Evolutionary conservation across 2,797 vertebrate genomes (phyloP), one percentile per base, ranked within the genome.

Genomic region (Brachyalestes nurse): DNA sequence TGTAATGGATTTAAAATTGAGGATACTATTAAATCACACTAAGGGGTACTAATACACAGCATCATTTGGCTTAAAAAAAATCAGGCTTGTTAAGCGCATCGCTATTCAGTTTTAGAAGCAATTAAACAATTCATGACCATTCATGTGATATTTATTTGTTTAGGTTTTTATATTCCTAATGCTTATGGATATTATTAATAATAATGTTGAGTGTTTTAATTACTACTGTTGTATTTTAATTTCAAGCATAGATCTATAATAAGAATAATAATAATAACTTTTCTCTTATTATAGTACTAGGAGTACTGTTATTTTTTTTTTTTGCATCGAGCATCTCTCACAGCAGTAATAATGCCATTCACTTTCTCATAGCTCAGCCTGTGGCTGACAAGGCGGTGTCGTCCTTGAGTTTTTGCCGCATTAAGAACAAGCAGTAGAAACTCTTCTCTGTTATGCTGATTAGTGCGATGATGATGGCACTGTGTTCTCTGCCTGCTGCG

Each of bases 361-460:
- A 25, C 2, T 72, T 72, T 34, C 16, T 70, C 49, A 16, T 64
- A 57, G 47, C 73, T 61, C 62, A 40, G 42, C 38, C 66, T 49
- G 16, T 16, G 23, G 34, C 45, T 55, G 25, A 77, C 49, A 19
- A 42, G n/a, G 49, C 5, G 13, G 51, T 5, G 38, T n/a, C 42
- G 40, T 60, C 65, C 60, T 62, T 64, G 73, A 19, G 57, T 62
- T 42, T 42, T 21, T 78, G 75, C 69, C 69, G 61, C 81, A 78
- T 67, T 82, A 82, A 57, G 16, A 77, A 67, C 51, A 49, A 77
- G 80, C 75, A 25, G 65, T 28, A 21, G 49, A 57, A 62, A 77
- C 38, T 66, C 66, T 66, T 74, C 55, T 72, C 55, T 64, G 82
- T 77, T 75, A 65, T 77, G 80, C 82, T 79, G 82, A 84, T 81